Evolutionary conservation across 2,888 invertebrate species (phyloP), one percentile per base, ranked within the genome.

Genomic region (Apamea anceps): DNA sequence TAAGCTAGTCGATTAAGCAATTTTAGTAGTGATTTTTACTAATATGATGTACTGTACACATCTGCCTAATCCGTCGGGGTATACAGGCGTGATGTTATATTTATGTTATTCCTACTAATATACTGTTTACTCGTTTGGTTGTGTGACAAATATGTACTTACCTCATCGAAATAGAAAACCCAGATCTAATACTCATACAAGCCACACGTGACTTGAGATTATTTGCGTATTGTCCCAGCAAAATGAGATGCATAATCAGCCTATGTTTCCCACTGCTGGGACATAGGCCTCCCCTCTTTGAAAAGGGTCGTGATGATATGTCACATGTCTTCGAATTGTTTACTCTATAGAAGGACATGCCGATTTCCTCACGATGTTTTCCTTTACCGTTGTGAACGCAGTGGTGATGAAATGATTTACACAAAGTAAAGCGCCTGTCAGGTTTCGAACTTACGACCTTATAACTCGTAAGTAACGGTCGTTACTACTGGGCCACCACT

Each of bases 111-210:
- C 21, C 21, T 54, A 54, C 7, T 32, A 51, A 67, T 37, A 28
- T 15, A 0, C 48, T 62, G 21, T 65, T 63, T 18, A 32, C 13
- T 51, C 6, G 32, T 21, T 72, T 42, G 37, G 1, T 51, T 60
- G n/a, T 42, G 12, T 72, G 28, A 66, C 28, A 60, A 66, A 45
- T 42, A 60, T n/a, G 10, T 54, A 65, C 4, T 32, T 45, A 48
- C 25, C 32, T 51, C 25, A 60, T 51, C 15, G 10, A 42, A 48
- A 45, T 62, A 32, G 42, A 80, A 80, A 73, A 73, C 37, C 67
- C 80, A 32, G 10, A 21, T 7, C 15, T 48, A 57, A 57, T 57
- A 71, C 28, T 79, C 70, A 57, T 79, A 28, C 2, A 3, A 45
- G 15, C 37, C 18, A 42, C 32, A 71, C 18, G n/a, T 18, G 7